These are phyloP conservation scores for Dromas ardeola DNA, from an alignment of 2,113 vertebrate genomes.

Conservation along the genomic window DNA sequence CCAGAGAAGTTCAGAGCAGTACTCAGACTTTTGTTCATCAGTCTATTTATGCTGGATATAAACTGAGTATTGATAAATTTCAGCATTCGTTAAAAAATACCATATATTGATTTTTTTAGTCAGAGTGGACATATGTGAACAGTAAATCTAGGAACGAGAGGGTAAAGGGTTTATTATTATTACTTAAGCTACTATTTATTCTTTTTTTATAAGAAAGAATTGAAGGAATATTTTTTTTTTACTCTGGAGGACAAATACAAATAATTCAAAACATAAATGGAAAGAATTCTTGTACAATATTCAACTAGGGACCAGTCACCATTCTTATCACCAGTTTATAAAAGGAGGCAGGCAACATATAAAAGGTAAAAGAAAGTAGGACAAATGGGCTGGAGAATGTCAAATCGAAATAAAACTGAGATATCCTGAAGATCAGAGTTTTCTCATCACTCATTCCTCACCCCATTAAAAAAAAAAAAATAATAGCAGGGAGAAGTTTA, in stretches of 20 bases:
- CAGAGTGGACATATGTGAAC: neutral
- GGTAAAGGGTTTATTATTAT: neutral
- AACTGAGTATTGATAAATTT: neutral
- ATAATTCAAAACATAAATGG: neutral
- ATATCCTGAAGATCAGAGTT: neutral
- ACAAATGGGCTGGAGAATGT: neutral
- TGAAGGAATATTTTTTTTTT: neutral
- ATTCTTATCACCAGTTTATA: neutral
- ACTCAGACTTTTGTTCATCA: neutral
- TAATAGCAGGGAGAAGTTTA: neutral
- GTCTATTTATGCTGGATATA: neutral
- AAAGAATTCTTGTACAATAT: neutral
- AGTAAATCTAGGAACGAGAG: neutral
- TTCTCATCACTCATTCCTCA: neutral
- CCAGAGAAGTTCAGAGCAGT: neutral
- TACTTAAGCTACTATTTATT: neutral
- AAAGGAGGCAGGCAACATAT: neutral
- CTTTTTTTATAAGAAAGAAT: neutral
- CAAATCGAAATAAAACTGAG: neutral
- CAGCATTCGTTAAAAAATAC: neutral
- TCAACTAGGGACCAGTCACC: neutral
- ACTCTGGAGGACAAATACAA: neutral
- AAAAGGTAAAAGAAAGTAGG: neutral
- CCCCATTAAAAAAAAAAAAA: fast-evolving
- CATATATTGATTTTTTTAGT: neutral